Conservation (phyloP, 2,888 invertebrate genomes). For the Lomographa bimaculata region DNA sequence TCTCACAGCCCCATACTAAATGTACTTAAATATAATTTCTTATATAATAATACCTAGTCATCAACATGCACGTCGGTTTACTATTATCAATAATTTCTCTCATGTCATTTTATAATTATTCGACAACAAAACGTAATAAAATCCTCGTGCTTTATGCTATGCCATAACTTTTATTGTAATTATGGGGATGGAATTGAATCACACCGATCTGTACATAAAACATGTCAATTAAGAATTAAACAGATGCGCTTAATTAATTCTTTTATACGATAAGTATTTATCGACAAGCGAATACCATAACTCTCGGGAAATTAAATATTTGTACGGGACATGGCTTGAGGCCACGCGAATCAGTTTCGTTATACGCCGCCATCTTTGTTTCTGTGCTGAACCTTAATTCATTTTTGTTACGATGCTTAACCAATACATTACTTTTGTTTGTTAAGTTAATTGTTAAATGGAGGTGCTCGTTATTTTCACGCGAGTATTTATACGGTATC, state of each 20-base stretch:
- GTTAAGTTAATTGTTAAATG: conserved; percentile 83
- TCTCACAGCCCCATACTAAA: too few relatives aligned
- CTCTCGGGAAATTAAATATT: conserved; percentile 48
- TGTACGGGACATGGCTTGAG: conserved; percentile 45
- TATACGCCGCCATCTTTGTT: conserved; percentile 64
- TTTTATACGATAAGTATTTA: conserved; percentile 49
- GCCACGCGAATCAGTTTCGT: too few relatives aligned
- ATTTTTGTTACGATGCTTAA: conserved; percentile 29
- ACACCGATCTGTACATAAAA: conserved; percentile 19
- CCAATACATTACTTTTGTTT: conserved; percentile 83
- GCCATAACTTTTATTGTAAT: too few relatives aligned
- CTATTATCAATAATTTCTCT: too few relatives aligned
- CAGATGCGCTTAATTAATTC: conserved; percentile 40
- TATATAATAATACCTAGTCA: too few relatives aligned
- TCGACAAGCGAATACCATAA: conserved; percentile 48
- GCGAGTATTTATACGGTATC: conserved; percentile 70
- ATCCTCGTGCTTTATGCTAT: too few relatives aligned
- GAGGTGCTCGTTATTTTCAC: conserved; percentile 67
- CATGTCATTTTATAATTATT: too few relatives aligned
- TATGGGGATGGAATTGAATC: neutral
- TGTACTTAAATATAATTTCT: too few relatives aligned
- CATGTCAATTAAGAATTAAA: conserved; percentile 30
- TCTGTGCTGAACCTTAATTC: conserved; percentile 69
- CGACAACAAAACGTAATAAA: too few relatives aligned
- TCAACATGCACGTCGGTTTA: too few relatives aligned